These are phyloP conservation scores for Enteromius trimaculatus DNA, from an alignment of 2,797 vertebrate genomes.

Conservation along the genomic window DNA sequence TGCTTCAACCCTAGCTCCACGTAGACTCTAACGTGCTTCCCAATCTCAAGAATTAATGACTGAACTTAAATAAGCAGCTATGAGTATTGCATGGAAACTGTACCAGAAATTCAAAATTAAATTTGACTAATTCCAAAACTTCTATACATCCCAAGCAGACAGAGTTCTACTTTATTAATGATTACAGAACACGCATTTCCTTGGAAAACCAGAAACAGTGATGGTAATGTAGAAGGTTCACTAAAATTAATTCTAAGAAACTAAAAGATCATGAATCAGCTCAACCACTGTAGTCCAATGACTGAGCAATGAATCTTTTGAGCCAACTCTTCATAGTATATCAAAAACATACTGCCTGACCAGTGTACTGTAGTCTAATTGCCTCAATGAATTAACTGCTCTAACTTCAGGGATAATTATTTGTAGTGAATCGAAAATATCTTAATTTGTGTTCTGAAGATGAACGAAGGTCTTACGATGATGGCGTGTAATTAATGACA, in stretches of 20 bases:
- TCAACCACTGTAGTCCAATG: background rate
- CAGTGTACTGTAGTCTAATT: background rate
- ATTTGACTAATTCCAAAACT: background rate
- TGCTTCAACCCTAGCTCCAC: background rate
- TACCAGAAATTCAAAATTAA: background rate
- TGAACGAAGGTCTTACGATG: no score
- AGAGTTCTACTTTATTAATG: background rate
- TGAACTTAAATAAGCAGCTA: slow-evolving; percentile 4
- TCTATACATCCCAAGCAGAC: background rate
- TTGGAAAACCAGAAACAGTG: background rate
- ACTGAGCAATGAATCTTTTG: background rate
- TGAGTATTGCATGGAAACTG: background rate
- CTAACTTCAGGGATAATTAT: background rate
- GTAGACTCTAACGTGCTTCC: background rate
- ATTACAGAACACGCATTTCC: background rate
- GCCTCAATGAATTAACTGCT: background rate
- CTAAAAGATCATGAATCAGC: background rate
- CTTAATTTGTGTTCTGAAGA: no score
- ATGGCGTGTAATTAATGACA: no score
- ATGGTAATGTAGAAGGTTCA: background rate
- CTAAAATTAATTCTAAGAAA: background rate
- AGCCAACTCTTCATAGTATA: no score
- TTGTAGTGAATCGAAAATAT: background rate
- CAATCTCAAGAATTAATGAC: background rate
- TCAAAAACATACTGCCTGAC: background rate